Conservation (phyloP, 2,113 vertebrate species). For the Campylorhamphus procurvoides region DNA sequence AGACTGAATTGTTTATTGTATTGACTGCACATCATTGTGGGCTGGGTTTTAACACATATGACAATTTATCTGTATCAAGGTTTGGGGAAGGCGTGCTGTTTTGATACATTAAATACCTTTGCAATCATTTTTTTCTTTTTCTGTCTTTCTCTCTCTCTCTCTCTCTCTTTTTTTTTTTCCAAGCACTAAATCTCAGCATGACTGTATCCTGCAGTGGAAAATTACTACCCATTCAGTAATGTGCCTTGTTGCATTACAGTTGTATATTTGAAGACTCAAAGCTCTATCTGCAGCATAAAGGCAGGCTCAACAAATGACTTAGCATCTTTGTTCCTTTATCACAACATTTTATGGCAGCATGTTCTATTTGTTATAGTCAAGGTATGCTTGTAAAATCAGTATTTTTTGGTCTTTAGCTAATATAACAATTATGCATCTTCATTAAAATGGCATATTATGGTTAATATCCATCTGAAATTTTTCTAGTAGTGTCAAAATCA, state of each 20-base stretch:
- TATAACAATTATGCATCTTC: background rate
- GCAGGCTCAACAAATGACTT: constrained; percentile 44
- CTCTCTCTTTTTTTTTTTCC: background rate
- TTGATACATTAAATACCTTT: constrained; percentile 68
- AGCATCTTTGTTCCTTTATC: constrained; percentile 33
- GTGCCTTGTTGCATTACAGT: constrained; percentile 19
- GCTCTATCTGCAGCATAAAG: constrained; percentile 58
- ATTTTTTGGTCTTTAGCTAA: background rate
- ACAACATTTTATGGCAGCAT: background rate
- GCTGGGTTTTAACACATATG: constrained; percentile 64
- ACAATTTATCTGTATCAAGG: constrained; percentile 61
- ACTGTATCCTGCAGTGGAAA: constrained; percentile 53
- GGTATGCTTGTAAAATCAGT: background rate
- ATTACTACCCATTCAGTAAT: constrained; percentile 41
- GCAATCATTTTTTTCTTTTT: background rate
- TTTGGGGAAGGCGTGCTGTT: background rate
- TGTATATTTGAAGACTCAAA: constrained; percentile 47
- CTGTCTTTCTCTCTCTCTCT: background rate
- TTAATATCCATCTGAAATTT: background rate
- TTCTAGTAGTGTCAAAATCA: background rate
- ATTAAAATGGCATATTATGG: background rate
- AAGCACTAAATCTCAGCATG: constrained; percentile 46
- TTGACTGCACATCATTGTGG: constrained; percentile 62
- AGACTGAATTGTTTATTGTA: constrained; percentile 66
- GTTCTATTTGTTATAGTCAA: background rate